A percentile compares a stretch with the other conserved stretches of the same genome.
Conservation (phyloP, 2,888 invertebrate species). For the Eupithecia subumbrata region DNA sequence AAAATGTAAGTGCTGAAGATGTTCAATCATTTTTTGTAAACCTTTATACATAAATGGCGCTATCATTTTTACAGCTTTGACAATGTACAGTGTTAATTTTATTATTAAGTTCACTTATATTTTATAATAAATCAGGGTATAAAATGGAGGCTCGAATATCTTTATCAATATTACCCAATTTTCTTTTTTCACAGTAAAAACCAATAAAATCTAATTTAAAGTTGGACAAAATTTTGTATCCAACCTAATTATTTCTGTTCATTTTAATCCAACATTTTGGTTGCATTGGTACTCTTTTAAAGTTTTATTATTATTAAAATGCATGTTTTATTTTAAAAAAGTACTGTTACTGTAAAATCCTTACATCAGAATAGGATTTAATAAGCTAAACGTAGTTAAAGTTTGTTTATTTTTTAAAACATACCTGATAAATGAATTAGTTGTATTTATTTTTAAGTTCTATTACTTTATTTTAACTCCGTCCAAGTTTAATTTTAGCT, state of each 20-base stretch:
- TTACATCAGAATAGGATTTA: background rate
- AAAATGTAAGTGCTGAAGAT: background rate
- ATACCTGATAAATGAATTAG: background rate
- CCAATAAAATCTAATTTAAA: background rate
- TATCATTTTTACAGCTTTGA: background rate
- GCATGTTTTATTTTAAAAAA: background rate
- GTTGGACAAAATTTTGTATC: background rate
- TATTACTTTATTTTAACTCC: background rate
- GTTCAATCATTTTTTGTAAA: background rate
- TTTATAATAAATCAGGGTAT: conserved; percentile 14
- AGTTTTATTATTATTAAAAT: background rate
- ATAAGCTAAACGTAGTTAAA: background rate
- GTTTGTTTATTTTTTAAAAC: background rate
- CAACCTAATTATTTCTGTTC: background rate
- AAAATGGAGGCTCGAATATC: conserved; percentile 9
- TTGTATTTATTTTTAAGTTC: background rate
- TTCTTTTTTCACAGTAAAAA: background rate
- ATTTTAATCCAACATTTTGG: background rate
- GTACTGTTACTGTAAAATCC: background rate
- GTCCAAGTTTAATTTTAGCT: background rate
- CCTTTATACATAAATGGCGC: background rate
- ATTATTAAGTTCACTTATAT: background rate
- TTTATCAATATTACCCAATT: background rate
- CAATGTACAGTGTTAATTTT: conserved; percentile 12
- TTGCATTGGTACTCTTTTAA: background rate